Percentiles rank a stretch among this genome's conserved stretches.
phyloP scores from a whole-genome alignment of 1,140 invertebrate genomes.

The Drosophila sulfurigaster region DNA sequence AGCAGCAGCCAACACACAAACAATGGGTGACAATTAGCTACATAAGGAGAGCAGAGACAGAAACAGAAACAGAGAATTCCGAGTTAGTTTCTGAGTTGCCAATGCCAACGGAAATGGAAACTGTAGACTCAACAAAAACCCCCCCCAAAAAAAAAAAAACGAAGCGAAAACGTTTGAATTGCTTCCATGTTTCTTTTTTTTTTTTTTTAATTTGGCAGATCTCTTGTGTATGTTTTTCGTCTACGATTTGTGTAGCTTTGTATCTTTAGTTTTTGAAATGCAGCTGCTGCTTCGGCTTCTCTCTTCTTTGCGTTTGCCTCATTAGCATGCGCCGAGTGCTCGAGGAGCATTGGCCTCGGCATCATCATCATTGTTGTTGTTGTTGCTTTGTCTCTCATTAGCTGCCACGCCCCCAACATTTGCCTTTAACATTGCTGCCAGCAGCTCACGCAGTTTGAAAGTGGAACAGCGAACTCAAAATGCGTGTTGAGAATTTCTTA shows the following conservation, averaged over 20 bases:
- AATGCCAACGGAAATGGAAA: not conserved
- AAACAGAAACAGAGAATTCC: too few species aligned
- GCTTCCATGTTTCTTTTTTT: not conserved
- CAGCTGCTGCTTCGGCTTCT: constrained; percentile 17
- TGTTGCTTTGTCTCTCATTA: constrained; percentile 26
- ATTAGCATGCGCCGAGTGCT: constrained; percentile 43
- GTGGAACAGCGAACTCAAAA: constrained; percentile 57
- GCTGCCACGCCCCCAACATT: constrained; percentile 30
- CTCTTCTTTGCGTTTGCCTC: constrained; percentile 37
- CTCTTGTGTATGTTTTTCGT: not conserved
- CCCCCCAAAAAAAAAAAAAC: too few species aligned
- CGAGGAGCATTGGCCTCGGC: constrained; percentile 65
- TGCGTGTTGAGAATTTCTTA: constrained; percentile 39
- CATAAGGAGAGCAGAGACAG: not conserved
- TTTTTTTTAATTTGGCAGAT: not conserved
- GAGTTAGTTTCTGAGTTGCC: not conserved
- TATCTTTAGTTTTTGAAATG: constrained; percentile 1
- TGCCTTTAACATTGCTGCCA: not conserved
- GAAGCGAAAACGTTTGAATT: not conserved
- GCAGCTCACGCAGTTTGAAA: constrained; percentile 35
- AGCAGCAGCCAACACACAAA: not conserved
- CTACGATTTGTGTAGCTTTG: not conserved
- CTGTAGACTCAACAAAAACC: not conserved
- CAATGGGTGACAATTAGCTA: constrained; percentile 1
- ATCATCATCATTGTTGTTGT: constrained; percentile 12